Base-by-base conservation (phyloP, 1,140 invertebrate genomes). In the Sarcophaga bullata region DNA sequence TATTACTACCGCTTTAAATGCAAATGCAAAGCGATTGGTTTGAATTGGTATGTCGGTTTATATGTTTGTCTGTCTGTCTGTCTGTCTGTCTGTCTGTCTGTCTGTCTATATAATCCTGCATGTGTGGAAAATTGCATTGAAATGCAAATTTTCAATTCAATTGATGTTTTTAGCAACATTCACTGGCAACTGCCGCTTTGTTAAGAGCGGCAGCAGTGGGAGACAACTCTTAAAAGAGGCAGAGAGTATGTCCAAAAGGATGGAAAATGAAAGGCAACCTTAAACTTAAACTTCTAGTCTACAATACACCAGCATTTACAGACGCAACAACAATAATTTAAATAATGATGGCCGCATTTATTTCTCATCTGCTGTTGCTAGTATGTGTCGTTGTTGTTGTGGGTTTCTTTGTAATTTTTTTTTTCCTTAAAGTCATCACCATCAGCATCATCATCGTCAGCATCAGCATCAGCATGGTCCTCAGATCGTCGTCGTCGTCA, bases 91-190 rank as follows among this genome's bases (percentile, higher is more conserved):
- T 17, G 7, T 78, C n/a, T 82, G 82, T 80, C 81, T 86, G 86
- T 37, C 25, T 37, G 25, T 37, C 25, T 37, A 37, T 37, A 37
- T 87, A 88, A 88, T 87, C 88, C 86, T 86, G 86, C 87, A 88
- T 85, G 87, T 87, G 87, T 88, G 87, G 86, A 88, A 88, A 88
- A 88, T 88, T 88, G 87, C 86, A 88, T 88, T 88, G 87, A 88
- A 88, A 88, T 88, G 87, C 87, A 88, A 88, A 78, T 78, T 78
- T 88, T 88, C 86, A 88, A 88, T 88, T 88, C 87, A 87, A 86
- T 85, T 78, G 84, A 82, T 87, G 86, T 80, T 84, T n/a, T 85
- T 82, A 25, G 46, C 10, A 19, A 54, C 13, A 52, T 37, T 81
- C 48, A 68, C 48, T 76, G 48, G 48, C 75, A 50, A 11, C 17